Evolutionary conservation across 2,797 vertebrate genomes (phyloP).

Genomic region (Molossus alvarezi): DNA sequence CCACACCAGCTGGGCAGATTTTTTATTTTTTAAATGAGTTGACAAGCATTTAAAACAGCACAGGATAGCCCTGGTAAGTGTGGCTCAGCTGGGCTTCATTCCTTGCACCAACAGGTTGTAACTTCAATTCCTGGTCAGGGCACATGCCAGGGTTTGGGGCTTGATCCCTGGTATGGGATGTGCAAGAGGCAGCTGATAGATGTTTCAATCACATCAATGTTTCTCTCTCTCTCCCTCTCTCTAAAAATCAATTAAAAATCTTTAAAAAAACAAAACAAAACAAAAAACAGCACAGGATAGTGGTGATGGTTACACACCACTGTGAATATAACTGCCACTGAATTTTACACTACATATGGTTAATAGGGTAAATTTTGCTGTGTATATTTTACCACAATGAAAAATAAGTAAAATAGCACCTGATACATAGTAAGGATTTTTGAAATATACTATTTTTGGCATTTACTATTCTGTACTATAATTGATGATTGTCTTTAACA

Average conservation of each 20-base stretch:
- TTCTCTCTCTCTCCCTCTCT: too few relatives aligned
- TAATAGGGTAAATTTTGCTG: background rate
- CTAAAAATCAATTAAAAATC: too few relatives aligned
- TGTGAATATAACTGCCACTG: background rate
- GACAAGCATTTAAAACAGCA: conserved; percentile 34
- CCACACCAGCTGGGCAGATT: background rate
- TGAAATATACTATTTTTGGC: background rate
- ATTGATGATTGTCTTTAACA: background rate
- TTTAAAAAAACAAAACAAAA: too few relatives aligned
- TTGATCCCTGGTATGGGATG: too few relatives aligned
- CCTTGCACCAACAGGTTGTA: too few relatives aligned
- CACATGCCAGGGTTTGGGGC: too few relatives aligned
- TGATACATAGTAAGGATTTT: background rate
- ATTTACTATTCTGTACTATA: background rate
- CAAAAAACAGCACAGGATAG: background rate
- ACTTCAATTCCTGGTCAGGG: too few relatives aligned
- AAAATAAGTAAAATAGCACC: conserved; percentile 51
- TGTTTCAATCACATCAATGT: too few relatives aligned
- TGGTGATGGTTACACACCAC: background rate
- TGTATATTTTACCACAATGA: background rate
- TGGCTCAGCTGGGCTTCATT: too few relatives aligned
- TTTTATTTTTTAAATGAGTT: conserved; percentile 19
- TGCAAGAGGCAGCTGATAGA: too few relatives aligned
- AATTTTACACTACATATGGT: background rate
- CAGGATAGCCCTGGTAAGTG: too few relatives aligned